Evolutionary conservation across 2,113 vertebrate species (phyloP).

Genomic region (Budorcas taxicolor): DNA sequence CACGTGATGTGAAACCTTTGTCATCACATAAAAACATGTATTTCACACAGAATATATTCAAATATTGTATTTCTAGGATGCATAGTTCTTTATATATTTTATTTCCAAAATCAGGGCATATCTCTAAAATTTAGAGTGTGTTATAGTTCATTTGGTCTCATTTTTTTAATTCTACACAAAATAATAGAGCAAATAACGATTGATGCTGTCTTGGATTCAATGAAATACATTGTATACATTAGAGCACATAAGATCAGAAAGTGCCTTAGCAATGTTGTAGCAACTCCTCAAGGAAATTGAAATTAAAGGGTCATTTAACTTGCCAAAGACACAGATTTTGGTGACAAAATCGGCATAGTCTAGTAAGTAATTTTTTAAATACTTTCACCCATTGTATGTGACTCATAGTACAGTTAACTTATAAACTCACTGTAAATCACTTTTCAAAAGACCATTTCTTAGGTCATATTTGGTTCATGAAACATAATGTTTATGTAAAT

Average conservation of each 20-base stretch:
- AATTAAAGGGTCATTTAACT: neutral
- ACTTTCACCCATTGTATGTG: neutral
- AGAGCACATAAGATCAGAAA: neutral
- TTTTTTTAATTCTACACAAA: neutral
- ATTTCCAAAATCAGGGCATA: neutral
- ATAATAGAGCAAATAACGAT: neutral
- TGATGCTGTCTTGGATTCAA: neutral
- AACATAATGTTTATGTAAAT: neutral
- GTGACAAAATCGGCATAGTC: neutral
- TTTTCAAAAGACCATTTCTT: neutral
- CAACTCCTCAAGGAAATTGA: neutral
- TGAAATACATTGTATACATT: neutral
- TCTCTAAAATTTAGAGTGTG: neutral
- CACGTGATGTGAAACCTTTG: neutral
- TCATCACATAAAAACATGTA: neutral
- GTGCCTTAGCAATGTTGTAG: neutral
- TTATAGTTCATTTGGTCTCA: neutral
- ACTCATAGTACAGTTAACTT: neutral
- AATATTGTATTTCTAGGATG: neutral
- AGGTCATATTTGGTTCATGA: neutral
- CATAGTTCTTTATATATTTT: neutral
- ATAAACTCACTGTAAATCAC: neutral
- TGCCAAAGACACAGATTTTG: neutral
- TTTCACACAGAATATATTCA: neutral
- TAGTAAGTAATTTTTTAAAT: conserved; percentile 2